A percentile compares a stretch with the other conserved stretches of the same genome.
Conservation (phyloP, 2,113 vertebrate species). For the Phainopepla nitens region DNA sequence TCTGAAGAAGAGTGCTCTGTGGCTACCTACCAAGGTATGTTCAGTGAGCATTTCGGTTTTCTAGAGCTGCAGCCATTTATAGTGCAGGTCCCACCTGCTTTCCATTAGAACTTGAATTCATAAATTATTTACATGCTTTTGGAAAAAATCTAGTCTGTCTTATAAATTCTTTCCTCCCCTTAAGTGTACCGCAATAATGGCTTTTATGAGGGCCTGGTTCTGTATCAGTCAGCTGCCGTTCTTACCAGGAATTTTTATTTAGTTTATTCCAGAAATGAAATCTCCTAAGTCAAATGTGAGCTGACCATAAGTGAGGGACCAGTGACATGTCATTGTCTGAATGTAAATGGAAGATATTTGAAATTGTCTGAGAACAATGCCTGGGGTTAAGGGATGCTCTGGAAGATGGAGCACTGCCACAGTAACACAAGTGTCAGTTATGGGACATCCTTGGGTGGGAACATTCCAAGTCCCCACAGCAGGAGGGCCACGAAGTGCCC, state of each 20-base stretch:
- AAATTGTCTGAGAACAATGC: neutral
- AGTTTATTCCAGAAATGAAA: neutral
- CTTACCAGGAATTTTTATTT: neutral
- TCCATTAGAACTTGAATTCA: neutral
- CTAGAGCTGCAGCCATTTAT: neutral
- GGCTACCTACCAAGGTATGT: neutral
- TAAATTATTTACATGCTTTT: neutral
- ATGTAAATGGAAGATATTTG: neutral
- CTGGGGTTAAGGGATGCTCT: neutral
- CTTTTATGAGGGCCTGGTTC: neutral
- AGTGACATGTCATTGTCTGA: neutral
- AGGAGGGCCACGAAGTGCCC: neutral
- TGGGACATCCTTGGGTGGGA: neutral
- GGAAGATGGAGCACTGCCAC: neutral
- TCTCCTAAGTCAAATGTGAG: neutral
- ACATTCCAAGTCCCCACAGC: neutral
- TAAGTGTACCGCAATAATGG: neutral
- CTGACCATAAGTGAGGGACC: neutral
- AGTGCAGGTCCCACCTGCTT: neutral
- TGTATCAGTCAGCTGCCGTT: neutral
- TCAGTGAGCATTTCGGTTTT: neutral
- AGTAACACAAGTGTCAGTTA: neutral
- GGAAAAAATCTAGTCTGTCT: neutral
- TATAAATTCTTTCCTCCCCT: neutral
- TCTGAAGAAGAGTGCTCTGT: neutral